Base-by-base conservation (phyloP, 30 jellyfish, hydroid and myxozoan genomes). In the Chrysaora quinquecirrha region DNA sequence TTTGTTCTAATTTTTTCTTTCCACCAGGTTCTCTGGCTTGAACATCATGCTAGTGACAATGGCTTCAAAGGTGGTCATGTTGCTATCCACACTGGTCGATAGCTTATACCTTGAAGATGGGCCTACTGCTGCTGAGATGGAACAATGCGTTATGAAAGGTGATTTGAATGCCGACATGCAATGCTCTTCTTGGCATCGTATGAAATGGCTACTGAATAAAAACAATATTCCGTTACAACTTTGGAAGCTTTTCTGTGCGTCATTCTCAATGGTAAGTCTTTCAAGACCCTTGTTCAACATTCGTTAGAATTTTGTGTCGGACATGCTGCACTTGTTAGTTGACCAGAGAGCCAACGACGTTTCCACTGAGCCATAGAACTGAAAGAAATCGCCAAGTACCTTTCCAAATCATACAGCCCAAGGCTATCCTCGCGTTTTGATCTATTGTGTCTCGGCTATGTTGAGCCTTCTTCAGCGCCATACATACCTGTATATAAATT, bases 1-100 rank as follows among this genome's bases (percentile, higher is more conserved):
- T n/a, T n/a, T n/a, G n/a, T n/a, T n/a, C n/a, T n/a, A n/a, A 33
- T 27, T 24, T 4, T 62, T 62, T 33, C 3, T 62, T 2, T 7
- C 14, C 74, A 21, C 25, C 84, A 91, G 98, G 98, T 85, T 91
- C 62, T 95, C 92, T 34, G 98, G 96, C 60, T 27, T 91, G 85
- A 82, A 78, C 71, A 91, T 91, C 78, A 85, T 86, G 90, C 88
- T 91, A 9, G 94, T 91, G 25, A 75, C 98, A 3, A 84, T 91
- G 98, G 85, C 95, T 0, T 91, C 98, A 9, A 84, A 89, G 11
- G 79, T 91, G 20, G 93, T 85, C 25, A 67, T 80, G 30, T 31
- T 91, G 35, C 61, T 91, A 83, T 43, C 90, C 34, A 48, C 86
- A 10, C 46, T 91, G 73, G 19, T 52, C 1, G 97, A 90, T 24